phyloP scores from a whole-genome alignment of 1,140 invertebrate species.

The Drosophila suzukii region DNA sequence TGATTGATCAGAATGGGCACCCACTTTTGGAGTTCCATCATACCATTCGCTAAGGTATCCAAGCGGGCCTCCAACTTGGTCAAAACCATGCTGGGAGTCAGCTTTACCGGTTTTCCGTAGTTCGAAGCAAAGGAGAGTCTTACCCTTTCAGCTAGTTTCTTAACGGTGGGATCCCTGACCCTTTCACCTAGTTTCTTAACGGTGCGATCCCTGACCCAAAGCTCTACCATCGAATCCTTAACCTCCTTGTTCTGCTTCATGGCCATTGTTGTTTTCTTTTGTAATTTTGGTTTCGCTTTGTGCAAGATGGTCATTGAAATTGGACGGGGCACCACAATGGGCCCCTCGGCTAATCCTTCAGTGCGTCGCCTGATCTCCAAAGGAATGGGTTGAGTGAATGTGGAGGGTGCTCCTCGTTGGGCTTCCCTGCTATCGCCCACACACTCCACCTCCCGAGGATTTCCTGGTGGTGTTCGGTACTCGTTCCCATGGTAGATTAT shows the following conservation, averaged over 20 bases:
- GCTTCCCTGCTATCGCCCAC: constrained; percentile 10
- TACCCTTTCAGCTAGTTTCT: neutral
- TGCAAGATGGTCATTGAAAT: neutral
- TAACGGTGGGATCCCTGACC: neutral
- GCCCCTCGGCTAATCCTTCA: neutral
- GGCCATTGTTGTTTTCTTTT: neutral
- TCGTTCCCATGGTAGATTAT: constrained; percentile 3
- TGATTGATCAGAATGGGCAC: neutral
- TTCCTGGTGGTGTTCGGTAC: neutral
- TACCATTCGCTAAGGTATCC: neutral
- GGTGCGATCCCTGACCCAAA: neutral
- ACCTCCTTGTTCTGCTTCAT: neutral
- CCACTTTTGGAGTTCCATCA: neutral
- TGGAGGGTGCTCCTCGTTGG: neutral
- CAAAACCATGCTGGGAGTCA: neutral
- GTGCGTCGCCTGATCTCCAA: neutral
- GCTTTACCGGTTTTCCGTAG: neutral
- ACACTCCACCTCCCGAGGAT: neutral
- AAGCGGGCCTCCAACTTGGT: neutral
- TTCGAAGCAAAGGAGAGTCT: neutral
- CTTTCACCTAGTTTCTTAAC: neutral
- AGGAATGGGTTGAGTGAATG: neutral
- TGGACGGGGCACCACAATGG: neutral
- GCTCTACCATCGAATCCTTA: neutral
- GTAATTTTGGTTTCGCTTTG: neutral